Percentiles rank a stretch among this genome's conserved stretches.
Conservation (phyloP, 1,140 invertebrate genomes). For the Chionoecetes opilio region DNA sequence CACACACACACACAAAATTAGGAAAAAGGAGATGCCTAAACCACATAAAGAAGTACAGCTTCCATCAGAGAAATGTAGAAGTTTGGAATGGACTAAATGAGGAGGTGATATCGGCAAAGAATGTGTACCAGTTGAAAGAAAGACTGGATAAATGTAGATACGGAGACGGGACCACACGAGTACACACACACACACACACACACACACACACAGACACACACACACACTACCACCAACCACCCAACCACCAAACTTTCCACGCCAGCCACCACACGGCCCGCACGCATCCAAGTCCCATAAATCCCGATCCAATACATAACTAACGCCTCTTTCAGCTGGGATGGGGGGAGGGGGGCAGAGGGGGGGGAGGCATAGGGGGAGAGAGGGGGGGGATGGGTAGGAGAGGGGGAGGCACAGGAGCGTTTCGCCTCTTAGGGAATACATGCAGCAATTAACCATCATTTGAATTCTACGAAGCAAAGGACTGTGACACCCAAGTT, state of each 20-base stretch:
- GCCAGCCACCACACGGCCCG: not conserved
- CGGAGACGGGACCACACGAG: too few relatives aligned
- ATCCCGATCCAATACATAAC: slow-evolving; percentile 45
- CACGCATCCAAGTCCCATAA: not conserved
- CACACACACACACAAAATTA: too few relatives aligned
- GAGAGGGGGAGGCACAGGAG: slow-evolving; percentile 4
- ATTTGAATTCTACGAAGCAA: slow-evolving; percentile 57
- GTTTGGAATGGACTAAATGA: too few relatives aligned
- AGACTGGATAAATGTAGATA: too few relatives aligned
- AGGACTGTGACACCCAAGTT: not conserved
- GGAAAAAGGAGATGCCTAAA: too few relatives aligned
- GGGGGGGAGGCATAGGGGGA: not conserved
- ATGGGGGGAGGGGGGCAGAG: too few relatives aligned
- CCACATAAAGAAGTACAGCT: too few relatives aligned
- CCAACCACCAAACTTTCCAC: not conserved
- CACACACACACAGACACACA: not conserved
- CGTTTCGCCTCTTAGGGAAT: slow-evolving; percentile 13
- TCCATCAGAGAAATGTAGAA: too few relatives aligned
- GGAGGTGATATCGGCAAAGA: too few relatives aligned
- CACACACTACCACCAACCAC: not conserved
- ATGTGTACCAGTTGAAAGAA: too few relatives aligned
- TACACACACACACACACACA: not conserved
- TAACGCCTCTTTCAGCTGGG: slow-evolving; percentile 19
- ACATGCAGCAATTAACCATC: slow-evolving; percentile 41
- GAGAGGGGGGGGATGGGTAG: too few relatives aligned